phyloP scores from a whole-genome alignment of 2,113 vertebrate species.

The Columbina picui region DNA sequence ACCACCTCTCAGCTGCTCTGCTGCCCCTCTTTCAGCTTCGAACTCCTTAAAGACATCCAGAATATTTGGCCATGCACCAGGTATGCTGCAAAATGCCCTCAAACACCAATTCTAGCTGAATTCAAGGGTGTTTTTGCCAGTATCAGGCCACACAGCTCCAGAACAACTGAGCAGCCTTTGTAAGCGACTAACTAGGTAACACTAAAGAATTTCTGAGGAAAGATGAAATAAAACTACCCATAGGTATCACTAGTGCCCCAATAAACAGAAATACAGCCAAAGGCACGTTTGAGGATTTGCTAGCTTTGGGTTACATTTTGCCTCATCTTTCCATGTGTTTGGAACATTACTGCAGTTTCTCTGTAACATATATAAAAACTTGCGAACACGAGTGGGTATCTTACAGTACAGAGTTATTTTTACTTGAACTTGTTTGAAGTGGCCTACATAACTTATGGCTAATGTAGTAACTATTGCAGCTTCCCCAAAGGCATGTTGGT shows the following conservation, averaged over 20 bases:
- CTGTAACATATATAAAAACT: conserved; percentile 10
- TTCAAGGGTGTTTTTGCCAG: neutral
- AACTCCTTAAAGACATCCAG: neutral
- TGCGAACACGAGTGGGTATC: neutral
- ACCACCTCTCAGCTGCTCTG: neutral
- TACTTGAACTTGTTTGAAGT: conserved; percentile 33
- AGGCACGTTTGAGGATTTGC: neutral
- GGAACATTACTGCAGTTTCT: conserved; percentile 12
- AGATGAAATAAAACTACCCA: neutral
- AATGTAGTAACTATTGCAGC: neutral
- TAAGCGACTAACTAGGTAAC: neutral
- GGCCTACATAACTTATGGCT: conserved; percentile 7
- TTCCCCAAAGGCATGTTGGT: neutral
- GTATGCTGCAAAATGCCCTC: neutral
- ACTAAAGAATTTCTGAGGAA: neutral
- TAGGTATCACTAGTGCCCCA: neutral
- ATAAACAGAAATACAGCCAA: neutral
- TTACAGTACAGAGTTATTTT: conserved; percentile 36
- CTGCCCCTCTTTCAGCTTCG: neutral
- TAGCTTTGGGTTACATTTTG: neutral
- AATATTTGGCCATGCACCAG: neutral
- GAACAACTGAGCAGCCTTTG: neutral
- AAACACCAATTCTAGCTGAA: neutral
- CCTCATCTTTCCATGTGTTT: neutral
- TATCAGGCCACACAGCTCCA: fast-evolving